Conservation (phyloP, 2,113 vertebrate genomes). For the Pteropus alecto region DNA sequence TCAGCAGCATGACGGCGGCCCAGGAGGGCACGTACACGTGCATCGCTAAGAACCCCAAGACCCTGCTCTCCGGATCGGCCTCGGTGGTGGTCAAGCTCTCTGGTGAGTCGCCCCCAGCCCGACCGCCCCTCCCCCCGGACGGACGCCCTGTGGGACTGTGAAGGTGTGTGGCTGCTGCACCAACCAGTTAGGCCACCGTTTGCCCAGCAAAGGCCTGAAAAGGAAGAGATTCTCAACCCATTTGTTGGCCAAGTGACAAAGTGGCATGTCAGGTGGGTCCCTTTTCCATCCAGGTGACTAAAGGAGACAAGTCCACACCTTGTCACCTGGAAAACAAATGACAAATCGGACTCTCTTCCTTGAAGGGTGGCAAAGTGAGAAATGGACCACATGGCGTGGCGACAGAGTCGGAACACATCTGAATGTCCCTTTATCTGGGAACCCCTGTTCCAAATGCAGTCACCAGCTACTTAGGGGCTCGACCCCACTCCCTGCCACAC, state of each 20-base stretch:
- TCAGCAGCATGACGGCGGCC: conserved; percentile 33
- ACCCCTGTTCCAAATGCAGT: background rate
- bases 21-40: conserved; percentile 73
- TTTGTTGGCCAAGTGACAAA: background rate
- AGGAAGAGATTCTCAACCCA: background rate
- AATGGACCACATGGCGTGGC: accelerated
- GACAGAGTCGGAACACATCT: background rate
- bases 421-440: background rate
- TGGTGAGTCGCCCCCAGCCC: conserved; percentile 43
- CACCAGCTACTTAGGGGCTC: background rate
- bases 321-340: background rate
- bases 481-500: background rate
- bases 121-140: accelerated
- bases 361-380: background rate
- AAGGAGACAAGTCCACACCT: background rate
- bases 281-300: background rate
- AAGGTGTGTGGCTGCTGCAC: background rate
- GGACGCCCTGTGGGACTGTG: background rate
- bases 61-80: conserved; percentile 71
- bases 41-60: conserved; percentile 72
- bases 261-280: too few relatives aligned
- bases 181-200: background rate
- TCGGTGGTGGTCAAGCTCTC: conserved; percentile 70
- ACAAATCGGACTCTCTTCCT: background rate
- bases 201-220: background rate